Evolutionary conservation across 1,140 invertebrate species (phyloP).

Genomic region (Zaprionus lachaisei): DNA sequence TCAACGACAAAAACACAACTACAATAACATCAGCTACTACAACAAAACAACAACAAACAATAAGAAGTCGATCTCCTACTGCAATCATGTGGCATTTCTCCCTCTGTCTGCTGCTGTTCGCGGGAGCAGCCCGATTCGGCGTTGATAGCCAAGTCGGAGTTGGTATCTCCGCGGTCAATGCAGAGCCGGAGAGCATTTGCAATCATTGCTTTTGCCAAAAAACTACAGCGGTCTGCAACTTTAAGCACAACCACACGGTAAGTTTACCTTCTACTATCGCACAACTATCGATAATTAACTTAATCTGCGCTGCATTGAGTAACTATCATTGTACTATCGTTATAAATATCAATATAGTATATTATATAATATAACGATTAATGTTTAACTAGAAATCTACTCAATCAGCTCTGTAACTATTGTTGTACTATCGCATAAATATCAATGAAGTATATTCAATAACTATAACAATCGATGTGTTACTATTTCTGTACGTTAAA

Average conservation of each 20-base stretch:
- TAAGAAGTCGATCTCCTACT: background rate
- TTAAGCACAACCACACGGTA: conserved; percentile 50
- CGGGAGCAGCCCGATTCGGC: background rate
- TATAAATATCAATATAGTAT: background rate
- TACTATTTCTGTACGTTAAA: too few relatives aligned
- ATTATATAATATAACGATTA: background rate
- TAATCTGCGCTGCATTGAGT: background rate
- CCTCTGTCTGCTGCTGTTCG: conserved; percentile 3
- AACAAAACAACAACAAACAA: background rate
- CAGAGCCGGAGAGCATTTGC: conserved; percentile 38
- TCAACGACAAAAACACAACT: background rate
- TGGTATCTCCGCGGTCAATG: background rate
- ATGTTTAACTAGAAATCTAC: background rate
- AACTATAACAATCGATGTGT: background rate
- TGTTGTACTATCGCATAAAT: background rate
- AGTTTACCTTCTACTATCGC: conserved; percentile 22
- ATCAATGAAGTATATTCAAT: background rate
- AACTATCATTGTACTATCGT: background rate
- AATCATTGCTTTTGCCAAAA: conserved; percentile 39
- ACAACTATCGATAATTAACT: background rate
- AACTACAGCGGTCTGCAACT: conserved; percentile 39
- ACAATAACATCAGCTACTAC: background rate
- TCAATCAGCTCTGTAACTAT: background rate
- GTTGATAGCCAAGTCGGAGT: background rate
- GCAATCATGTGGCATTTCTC: conserved; percentile 7